Evolutionary conservation across 2,797 vertebrate genomes (phyloP).

Genomic region (Eidolon dupreanum): DNA sequence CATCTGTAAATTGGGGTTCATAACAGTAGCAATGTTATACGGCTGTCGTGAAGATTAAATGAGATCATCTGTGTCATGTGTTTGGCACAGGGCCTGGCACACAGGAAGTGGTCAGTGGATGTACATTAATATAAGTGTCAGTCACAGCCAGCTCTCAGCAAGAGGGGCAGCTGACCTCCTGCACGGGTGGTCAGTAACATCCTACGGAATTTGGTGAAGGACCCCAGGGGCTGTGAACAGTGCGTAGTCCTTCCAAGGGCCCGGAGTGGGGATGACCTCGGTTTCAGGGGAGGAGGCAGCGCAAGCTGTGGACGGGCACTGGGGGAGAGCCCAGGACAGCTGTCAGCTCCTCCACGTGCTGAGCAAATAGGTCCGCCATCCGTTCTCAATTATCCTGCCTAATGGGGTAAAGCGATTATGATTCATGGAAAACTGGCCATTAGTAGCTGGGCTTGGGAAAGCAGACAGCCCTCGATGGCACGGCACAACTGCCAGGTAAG

Average conservation of each 20-base stretch:
- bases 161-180: not conserved
- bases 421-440: constrained; percentile 80
- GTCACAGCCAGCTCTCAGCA: not conserved
- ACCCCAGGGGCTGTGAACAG: not conserved
- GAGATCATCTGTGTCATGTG: not conserved
- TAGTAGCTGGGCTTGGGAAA: constrained; percentile 65
- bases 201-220: not conserved
- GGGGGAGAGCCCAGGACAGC: not conserved
- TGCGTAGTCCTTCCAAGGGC: not conserved
- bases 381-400: constrained; percentile 70
- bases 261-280: not conserved
- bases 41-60: not conserved
- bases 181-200: not conserved
- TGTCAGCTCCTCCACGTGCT: constrained; percentile 41
- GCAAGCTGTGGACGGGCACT: not conserved
- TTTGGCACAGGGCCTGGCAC: not conserved
- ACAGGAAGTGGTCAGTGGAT: not conserved
- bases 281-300: not conserved
- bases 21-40: not conserved
- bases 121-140: not conserved
- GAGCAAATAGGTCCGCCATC: constrained; percentile 59
- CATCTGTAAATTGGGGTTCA: not conserved
- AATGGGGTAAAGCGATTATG: constrained; percentile 70
- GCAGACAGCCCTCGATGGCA: constrained; percentile 54
- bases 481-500: not conserved